Evolutionary conservation across 2,888 invertebrate genomes (phyloP).

Genomic region (Cryptocheilus praepositus): DNA sequence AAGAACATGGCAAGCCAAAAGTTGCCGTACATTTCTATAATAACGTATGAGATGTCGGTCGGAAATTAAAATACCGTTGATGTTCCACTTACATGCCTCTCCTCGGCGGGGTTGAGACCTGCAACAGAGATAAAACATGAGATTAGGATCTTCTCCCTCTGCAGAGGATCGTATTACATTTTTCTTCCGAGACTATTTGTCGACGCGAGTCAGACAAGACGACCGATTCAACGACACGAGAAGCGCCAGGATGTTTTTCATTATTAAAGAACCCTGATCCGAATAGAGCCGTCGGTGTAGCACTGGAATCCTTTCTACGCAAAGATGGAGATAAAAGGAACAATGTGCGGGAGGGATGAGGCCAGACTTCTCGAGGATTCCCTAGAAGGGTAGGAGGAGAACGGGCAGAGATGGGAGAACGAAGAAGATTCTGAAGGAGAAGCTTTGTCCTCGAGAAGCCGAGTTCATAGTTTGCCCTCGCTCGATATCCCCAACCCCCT

Average conservation of each 20-base stretch:
- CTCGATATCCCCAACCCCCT: slow-evolving; percentile 51
- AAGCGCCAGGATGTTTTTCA: slow-evolving; percentile 39
- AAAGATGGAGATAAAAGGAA: slow-evolving; percentile 17
- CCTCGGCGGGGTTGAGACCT: slow-evolving; percentile 81
- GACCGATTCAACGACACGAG: slow-evolving; percentile 8
- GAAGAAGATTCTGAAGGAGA: slow-evolving; percentile 45
- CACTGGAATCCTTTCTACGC: slow-evolving; percentile 42
- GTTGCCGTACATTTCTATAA: too few species aligned
- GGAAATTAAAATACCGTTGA: slow-evolving; percentile 16
- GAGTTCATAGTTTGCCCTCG: slow-evolving; percentile 60
- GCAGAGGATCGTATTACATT: not conserved
- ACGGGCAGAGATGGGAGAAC: slow-evolving; percentile 38
- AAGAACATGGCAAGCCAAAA: too few species aligned
- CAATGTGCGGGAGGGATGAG: slow-evolving; percentile 30
- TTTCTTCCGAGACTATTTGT: not conserved
- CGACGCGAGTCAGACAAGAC: slow-evolving; percentile 1
- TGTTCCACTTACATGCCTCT: slow-evolving; percentile 80
- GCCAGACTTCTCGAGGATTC: slow-evolving; percentile 55
- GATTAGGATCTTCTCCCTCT: slow-evolving; percentile 6
- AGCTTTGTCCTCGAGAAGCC: slow-evolving; percentile 61
- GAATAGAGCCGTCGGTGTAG: slow-evolving; percentile 45
- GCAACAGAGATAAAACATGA: slow-evolving; percentile 63
- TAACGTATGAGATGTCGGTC: not conserved
- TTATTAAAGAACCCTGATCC: slow-evolving; percentile 38
- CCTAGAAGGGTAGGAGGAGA: slow-evolving; percentile 38